phyloP scores from a whole-genome alignment of 1,140 invertebrate species.

The Pemphigus obesinymphae region DNA sequence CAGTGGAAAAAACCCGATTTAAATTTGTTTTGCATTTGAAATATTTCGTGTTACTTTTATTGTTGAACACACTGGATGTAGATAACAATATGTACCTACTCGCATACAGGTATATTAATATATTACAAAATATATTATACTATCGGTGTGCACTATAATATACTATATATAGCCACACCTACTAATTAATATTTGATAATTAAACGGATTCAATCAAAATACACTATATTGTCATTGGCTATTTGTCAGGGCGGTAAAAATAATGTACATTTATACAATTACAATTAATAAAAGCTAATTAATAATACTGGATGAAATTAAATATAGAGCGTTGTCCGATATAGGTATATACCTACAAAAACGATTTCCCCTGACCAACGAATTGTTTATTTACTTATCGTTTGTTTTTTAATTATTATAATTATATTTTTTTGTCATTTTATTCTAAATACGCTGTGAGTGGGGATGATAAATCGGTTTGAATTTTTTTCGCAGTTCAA shows the following conservation, averaged over 20 bases:
- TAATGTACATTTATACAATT: not conserved
- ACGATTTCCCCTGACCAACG: not conserved
- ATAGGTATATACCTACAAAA: not conserved
- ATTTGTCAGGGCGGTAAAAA: not conserved
- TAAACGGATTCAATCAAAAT: not conserved
- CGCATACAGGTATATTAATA: too few species aligned
- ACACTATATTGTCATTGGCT: not conserved
- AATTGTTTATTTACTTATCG: not conserved
- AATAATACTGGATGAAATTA: not conserved
- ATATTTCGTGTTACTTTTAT: too few species aligned
- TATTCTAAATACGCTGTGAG: too few species aligned
- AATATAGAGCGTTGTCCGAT: not conserved
- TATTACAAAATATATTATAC: not conserved
- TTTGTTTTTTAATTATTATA: not conserved
- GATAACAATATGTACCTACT: too few species aligned
- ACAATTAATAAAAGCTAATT: not conserved
- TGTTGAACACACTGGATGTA: too few species aligned
- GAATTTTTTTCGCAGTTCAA: too few species aligned
- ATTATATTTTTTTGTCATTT: too few species aligned
- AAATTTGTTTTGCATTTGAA: too few species aligned
- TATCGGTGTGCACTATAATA: not conserved
- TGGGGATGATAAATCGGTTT: too few species aligned
- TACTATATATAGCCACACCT: not conserved
- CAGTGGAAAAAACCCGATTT: too few species aligned
- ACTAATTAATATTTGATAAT: not conserved